Evolutionary conservation across 2,888 invertebrate species (phyloP), one percentile per base, ranked within the genome.

Genomic region (Tortrix viridana): DNA sequence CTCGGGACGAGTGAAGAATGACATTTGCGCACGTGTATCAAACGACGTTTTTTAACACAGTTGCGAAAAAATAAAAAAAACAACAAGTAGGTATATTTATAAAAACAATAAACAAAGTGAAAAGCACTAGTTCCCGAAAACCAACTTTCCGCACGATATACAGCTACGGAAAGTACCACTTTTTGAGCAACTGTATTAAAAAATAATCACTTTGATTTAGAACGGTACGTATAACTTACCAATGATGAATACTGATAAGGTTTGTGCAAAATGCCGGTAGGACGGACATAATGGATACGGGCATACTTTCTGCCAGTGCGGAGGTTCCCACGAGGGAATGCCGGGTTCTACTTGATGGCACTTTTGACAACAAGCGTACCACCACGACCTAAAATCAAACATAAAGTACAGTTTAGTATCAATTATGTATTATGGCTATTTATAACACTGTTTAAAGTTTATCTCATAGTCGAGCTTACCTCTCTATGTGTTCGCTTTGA

Each of bases 241-340:
- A 77, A 97, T 95, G 56, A 97, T 82, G 69, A 95, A 90, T 58
- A 97, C 92, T 56, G 96, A 94, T 67, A 96, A 67, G 18, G 96
- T 93, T 74, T 97, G 94, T n/a, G 97, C 96, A 79, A 96, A 95
- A 79, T 96, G 96, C 69, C 97, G 93, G 85, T 96, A 97, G 0
- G 96, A 95, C 22, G 97, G 97, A 77, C 97, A 97, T 80, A 97
- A 94, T 19, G 97, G 97, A 76, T 96, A 96, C 0, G 97, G 97
- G 81, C 96, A 97, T 75, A 96, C 82, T 82, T 94, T 95, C 75
- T 95, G 94, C 97, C 97, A 97, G 72, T 95, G 92, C 0, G 94
- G 93, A 16, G 97, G 97, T 81, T 96, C 96, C 97, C 97, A 97
- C 18, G 96, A 95, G 23, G 96, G 94, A 74, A 93, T 92, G 47